Conservation (phyloP, 2,113 vertebrate genomes). For the Pampusana beccarii region DNA sequence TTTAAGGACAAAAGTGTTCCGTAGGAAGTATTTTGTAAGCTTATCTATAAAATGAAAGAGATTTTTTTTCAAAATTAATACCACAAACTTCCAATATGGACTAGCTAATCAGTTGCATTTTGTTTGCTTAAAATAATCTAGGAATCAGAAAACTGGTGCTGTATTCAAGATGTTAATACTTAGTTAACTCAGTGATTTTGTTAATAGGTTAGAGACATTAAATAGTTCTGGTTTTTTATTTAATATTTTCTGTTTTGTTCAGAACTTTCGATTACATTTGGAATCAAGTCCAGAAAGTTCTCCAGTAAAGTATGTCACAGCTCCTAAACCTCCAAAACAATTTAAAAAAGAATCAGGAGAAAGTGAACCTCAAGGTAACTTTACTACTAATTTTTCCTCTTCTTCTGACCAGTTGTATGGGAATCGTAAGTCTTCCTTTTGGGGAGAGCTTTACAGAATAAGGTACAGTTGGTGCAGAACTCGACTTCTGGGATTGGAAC, state of each 20-base stretch:
- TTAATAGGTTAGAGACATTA: neutral
- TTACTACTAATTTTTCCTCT: neutral
- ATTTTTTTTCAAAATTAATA: neutral
- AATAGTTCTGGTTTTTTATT: neutral
- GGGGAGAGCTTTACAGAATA: neutral
- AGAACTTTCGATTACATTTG: conserved; percentile 74
- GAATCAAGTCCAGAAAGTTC: conserved; percentile 73
- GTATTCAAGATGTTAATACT: neutral
- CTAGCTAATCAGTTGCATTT: neutral
- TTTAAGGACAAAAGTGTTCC: neutral
- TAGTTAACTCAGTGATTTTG: neutral
- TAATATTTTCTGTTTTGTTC: conserved; percentile 19
- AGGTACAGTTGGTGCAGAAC: neutral
- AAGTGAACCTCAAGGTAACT: conserved; percentile 75
- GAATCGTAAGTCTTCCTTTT: neutral
- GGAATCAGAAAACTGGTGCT: neutral
- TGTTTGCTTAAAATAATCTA: neutral
- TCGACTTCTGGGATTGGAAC: neutral
- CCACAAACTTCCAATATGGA: neutral
- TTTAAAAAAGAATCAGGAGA: conserved; percentile 66
- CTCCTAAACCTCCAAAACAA: conserved; percentile 58
- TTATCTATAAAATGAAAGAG: neutral
- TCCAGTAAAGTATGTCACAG: conserved; percentile 56
- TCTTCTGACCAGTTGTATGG: neutral
- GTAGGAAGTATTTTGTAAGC: neutral